Percentiles rank a stretch among this genome's conserved stretches.
These are phyloP conservation scores for Propithecus coquereli DNA, from an alignment of 2,113 vertebrate species.

Conservation along the genomic window DNA sequence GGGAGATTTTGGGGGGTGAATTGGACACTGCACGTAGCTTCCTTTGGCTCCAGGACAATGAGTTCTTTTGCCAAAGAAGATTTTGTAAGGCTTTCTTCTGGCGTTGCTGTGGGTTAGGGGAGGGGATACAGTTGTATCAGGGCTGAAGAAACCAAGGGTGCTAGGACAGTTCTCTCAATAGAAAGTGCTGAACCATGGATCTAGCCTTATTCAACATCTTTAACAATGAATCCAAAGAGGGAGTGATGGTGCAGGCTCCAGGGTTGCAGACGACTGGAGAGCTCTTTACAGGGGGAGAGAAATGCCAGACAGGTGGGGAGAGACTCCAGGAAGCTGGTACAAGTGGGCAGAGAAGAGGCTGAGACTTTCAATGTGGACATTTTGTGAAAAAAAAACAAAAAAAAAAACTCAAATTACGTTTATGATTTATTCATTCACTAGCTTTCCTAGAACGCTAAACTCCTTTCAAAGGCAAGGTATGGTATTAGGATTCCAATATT, in stretches of 20 bases:
- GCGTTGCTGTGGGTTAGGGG: neutral
- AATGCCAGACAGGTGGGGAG: constrained; percentile 40
- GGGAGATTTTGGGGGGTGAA: neutral
- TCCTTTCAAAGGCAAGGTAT: neutral
- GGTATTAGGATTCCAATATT: neutral
- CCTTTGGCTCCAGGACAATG: neutral
- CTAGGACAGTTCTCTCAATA: neutral
- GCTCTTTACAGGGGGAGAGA: neutral
- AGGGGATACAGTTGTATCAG: neutral
- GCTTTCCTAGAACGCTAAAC: constrained; percentile 6
- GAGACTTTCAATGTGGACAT: neutral
- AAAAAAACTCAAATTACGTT: neutral
- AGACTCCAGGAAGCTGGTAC: constrained; percentile 5
- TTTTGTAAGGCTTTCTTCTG: neutral
- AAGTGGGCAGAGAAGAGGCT: constrained; percentile 43
- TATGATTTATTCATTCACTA: neutral
- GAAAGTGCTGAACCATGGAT: neutral
- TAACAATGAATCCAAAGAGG: neutral
- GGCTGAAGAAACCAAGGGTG: neutral
- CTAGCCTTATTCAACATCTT: neutral
- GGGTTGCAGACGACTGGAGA: constrained; percentile 6
- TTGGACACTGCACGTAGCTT: neutral
- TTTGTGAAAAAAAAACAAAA: neutral
- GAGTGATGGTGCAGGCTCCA: neutral
- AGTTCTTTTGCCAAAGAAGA: neutral